Base-by-base conservation (phyloP, 92 coral and sea anemone species). In the Palythoa grandis region DNA sequence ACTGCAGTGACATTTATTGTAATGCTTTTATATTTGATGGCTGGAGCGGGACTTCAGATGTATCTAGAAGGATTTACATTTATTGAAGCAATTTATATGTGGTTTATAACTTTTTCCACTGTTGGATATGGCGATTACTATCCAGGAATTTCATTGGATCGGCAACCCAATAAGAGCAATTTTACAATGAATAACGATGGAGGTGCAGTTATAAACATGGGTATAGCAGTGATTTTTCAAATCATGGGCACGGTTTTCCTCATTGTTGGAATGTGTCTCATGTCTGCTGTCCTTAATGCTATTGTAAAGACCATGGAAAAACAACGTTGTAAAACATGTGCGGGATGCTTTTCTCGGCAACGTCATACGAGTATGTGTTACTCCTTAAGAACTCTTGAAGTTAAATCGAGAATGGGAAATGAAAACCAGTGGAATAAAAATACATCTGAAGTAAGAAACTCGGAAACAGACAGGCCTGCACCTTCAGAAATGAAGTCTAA, bases 61-160 rank as follows among this genome's bases (percentile, higher is more conserved):
- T 0, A 10, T 37, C 0, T 7, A 4, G 53, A 22, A 16, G 40
- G 15, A 1, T 77, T 43, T 5, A 63, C 54, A 72, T 89, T 57
- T 37, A 11, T 86, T 23, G 87, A 89, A 72, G 87, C 90, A 4
- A 79, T 86, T 2, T 89, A 89, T 43, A 47, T 86, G 65, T 89
- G 92, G 78, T 89, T 89, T 72, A 83, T 89, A 3, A 52, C 90
- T 25, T 80, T 86, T 16, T 69, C 87, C 2, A 89, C 92, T 35
- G 82, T 89, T 29, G 92, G 90, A n/a, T 89, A 77, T 57, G 92
- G 92, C 0, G 92, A 89, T 74, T 76, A 54, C 53, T 76, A 76
- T 15, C 82, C 82, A 11, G 66, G 66, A 2, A 25, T 63, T 19
- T 63, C 35, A 63, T 63, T n/a, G 22, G 29, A 22, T 17, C 53